Percentiles rank a stretch among this genome's conserved stretches.
Conservation (phyloP, 2,113 vertebrate species). For the Xenopus laevis region DNA sequence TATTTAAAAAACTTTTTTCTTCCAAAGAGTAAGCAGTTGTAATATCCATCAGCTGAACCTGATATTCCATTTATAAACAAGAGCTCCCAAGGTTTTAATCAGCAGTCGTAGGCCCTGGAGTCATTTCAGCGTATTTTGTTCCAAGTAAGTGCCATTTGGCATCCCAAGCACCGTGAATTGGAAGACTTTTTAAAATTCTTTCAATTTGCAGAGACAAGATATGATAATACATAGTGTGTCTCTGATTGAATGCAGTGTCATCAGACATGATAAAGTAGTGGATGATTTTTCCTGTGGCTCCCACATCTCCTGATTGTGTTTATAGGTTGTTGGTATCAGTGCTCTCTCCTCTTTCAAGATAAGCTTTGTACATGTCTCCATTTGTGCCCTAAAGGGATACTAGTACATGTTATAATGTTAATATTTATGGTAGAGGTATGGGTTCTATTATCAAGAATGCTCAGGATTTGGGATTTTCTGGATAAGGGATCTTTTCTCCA, state of each 20-base stretch:
- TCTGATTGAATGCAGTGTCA: constrained; percentile 16
- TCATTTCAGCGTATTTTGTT: background rate
- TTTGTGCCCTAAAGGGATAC: no score
- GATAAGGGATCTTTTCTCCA: no score
- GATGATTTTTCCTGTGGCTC: background rate
- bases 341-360: constrained; percentile 13
- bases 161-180: constrained; percentile 4
- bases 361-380: background rate
- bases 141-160: background rate
- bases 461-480: no score
- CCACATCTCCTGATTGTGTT: constrained; percentile 19
- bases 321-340: constrained; percentile 13
- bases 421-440: no score
- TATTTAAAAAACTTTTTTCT: no score
- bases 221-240: constrained; percentile 18
- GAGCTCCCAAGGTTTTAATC: no score
- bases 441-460: no score
- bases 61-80: no score
- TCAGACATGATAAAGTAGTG: constrained; percentile 13
- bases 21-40: no score
- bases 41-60: no score
- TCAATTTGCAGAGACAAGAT: background rate
- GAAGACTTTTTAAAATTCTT: constrained; percentile 9
- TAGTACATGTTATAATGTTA: no score
- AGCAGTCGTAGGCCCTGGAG: background rate